phyloP scores from a whole-genome alignment of 2,113 vertebrate species.

The Cercocebus atys region DNA sequence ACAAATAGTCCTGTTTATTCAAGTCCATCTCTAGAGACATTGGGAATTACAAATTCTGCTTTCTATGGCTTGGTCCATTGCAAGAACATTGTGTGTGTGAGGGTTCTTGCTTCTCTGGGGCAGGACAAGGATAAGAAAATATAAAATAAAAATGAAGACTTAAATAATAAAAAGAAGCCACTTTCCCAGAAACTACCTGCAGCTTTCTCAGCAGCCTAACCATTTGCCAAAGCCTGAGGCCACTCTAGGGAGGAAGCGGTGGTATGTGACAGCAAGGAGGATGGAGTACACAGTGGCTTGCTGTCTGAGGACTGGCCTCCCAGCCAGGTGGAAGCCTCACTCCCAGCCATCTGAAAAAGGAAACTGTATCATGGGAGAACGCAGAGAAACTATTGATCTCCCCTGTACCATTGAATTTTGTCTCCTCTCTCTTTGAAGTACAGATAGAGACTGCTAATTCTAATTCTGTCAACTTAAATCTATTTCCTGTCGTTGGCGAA shows the following conservation, averaged over 20 bases:
- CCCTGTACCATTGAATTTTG: not conserved
- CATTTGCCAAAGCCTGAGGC: not conserved
- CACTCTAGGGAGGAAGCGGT: not conserved
- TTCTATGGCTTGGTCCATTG: not conserved
- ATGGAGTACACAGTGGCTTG: no score
- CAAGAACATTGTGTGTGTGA: not conserved
- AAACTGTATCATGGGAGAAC: not conserved
- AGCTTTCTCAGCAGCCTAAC: not conserved
- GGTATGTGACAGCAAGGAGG: not conserved
- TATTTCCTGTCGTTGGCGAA: not conserved
- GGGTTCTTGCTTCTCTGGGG: not conserved
- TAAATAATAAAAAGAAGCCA: not conserved
- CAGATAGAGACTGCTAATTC: not conserved
- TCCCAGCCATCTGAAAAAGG: not conserved
- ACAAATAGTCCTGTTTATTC: not conserved
- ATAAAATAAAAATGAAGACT: constrained; percentile 40
- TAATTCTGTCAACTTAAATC: not conserved
- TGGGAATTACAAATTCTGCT: not conserved
- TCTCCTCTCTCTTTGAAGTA: not conserved
- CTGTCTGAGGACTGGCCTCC: not conserved
- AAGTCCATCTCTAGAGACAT: not conserved
- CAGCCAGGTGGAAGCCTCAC: not conserved
- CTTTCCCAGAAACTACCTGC: not conserved
- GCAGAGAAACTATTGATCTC: not conserved
- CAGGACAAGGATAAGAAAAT: not conserved